Base-by-base conservation (phyloP, 2,113 vertebrate species). In the Riparia riparia region DNA sequence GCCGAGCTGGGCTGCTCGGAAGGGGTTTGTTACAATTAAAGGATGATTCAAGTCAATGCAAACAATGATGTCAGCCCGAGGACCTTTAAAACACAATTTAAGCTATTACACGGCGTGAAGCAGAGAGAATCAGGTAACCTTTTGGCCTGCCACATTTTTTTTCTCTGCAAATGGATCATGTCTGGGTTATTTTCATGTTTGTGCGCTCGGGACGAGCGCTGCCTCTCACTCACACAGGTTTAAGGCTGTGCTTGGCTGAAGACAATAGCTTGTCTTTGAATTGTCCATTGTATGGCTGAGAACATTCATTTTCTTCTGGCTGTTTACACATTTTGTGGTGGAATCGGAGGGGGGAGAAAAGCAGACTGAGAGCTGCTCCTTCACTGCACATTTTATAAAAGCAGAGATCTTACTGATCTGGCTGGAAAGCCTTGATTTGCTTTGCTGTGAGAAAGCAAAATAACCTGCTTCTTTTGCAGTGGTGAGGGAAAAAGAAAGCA, bases 41-140 rank as follows among this genome's bases (percentile, higher is more conserved):
- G 82, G 74, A 69, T 91, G 86, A 92, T 83, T 86, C 83, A 26
- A 68, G 56, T 9, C 64, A 77, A 49, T 44, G 32, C 41, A 97
- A 95, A 94, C 91, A 93, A 58, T 90, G 61, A 92, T 91, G 95
- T 97, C 96, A 96, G 80, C 81, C 87, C 1, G 34, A 41, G 77
- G 93, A 77, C 87, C 86, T 93, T 91, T 91, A 21, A 76, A 91
- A 70, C 81, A 84, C 74, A 56, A 50, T 91, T 91, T 86, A 32
- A 95, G 81, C 92, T 32, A 6, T 90, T 53, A 56, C 86, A 76
- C 17, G 56, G 87, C 91, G 94, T 61, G 82, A 95, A 83, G 80
- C 91, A 89, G 56, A 77, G 87, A 94, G 90, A 95, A 86, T 65
- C 73, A 7, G 57, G 71, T 80, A 73, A 97, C 94, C 89, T 97